These are phyloP conservation scores for Aquatica leii DNA, from an alignment of 2,888 invertebrate species.

Conservation along the genomic window DNA sequence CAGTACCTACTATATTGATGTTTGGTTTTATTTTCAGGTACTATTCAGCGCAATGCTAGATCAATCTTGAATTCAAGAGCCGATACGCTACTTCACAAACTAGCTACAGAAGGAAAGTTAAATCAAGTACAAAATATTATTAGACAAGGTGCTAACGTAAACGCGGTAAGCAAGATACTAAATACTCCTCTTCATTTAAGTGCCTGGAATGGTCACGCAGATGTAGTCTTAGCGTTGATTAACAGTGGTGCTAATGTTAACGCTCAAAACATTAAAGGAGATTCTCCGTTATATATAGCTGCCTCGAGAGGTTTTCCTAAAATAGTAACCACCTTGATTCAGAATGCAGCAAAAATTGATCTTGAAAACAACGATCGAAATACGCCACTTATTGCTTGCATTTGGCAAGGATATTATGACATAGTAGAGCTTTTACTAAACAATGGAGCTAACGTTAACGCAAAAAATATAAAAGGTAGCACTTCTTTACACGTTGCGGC, in stretches of 20 bases:
- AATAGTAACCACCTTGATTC: background rate
- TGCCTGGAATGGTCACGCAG: background rate
- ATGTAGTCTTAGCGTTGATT: background rate
- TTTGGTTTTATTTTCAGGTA: too few relatives aligned
- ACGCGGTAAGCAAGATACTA: background rate
- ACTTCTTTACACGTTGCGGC: background rate
- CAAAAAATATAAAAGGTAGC: conserved; percentile 1
- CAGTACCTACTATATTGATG: too few relatives aligned
- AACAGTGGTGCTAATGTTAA: background rate
- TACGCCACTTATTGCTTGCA: background rate
- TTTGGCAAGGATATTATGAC: conserved; percentile 2
- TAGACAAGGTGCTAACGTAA: background rate
- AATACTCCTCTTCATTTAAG: conserved; percentile 5
- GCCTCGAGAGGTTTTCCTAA: background rate
- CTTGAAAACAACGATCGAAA: background rate
- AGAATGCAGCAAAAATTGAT: background rate
- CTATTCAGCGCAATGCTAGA: too few relatives aligned
- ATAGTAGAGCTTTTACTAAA: background rate
- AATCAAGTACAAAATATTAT: background rate
- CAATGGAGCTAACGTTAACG: conserved; percentile 4
- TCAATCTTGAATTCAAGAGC: too few relatives aligned
- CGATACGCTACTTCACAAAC: background rate
- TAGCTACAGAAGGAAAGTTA: background rate
- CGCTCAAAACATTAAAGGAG: background rate
- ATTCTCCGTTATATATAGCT: background rate